Percentiles rank a stretch among this genome's conserved stretches.
phyloP scores from a whole-genome alignment of 2,888 invertebrate genomes.

The Callyntrura sp. region DNA sequence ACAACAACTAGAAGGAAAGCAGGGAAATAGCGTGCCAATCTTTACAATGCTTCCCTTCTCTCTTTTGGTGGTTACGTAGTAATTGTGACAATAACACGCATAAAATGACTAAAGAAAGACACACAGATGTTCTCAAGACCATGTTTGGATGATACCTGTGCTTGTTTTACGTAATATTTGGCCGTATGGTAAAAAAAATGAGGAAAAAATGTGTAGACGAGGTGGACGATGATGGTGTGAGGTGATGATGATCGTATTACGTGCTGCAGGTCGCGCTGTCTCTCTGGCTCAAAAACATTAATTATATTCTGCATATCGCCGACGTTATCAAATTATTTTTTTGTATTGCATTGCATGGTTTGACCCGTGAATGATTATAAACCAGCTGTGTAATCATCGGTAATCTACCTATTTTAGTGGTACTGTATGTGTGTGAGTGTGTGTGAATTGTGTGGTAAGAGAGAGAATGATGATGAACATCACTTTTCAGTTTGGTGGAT shows the following conservation, averaged over 20 bases:
- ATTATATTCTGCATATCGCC: neutral
- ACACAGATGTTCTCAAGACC: constrained; percentile 1
- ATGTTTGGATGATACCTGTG: neutral
- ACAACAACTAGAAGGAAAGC: neutral
- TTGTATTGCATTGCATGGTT: neutral
- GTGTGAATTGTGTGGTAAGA: neutral
- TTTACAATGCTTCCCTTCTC: constrained; percentile 9
- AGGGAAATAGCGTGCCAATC: neutral
- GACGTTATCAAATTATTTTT: neutral
- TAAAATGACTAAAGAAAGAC: neutral
- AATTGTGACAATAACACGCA: neutral
- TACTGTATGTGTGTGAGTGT: too few relatives aligned
- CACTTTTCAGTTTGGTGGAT: constrained; percentile 23
- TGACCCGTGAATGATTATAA: constrained; percentile 26
- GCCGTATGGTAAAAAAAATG: constrained; percentile 18
- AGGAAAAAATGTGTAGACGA: neutral
- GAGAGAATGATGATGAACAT: neutral
- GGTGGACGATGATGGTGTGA: neutral
- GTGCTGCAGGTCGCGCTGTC: neutral
- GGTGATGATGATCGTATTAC: neutral
- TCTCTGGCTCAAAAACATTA: neutral
- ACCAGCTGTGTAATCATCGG: constrained; percentile 19
- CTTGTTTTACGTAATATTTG: constrained; percentile 6
- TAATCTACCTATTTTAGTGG: constrained; percentile 31
- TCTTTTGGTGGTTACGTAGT: neutral